Percentiles rank a stretch among this genome's conserved stretches.
phyloP scores from a whole-genome alignment of 2,113 vertebrate species.

The Hymenochirus boettgeri region DNA sequence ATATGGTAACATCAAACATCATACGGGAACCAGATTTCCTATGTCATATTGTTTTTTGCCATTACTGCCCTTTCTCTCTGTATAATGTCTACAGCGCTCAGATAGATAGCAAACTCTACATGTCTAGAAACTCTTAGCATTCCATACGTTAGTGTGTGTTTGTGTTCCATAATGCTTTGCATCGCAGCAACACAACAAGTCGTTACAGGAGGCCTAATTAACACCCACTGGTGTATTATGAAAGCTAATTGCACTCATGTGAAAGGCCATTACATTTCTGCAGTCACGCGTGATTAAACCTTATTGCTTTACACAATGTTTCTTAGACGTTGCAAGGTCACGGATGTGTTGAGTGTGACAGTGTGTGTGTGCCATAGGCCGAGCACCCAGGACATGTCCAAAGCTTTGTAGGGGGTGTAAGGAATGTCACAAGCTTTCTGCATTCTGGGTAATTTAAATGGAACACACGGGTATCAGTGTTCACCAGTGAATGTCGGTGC shows the following conservation, averaged over 20 bases:
- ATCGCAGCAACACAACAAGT: background rate
- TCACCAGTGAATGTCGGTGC: too few relatives aligned
- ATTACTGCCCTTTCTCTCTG: too few relatives aligned
- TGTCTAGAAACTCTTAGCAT: too few relatives aligned
- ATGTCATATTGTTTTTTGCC: too few relatives aligned
- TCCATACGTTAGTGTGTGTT: too few relatives aligned
- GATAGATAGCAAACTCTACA: too few relatives aligned
- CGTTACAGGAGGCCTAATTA: background rate
- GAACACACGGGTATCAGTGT: too few relatives aligned
- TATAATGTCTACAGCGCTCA: too few relatives aligned
- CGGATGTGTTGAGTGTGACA: background rate
- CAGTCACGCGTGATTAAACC: background rate
- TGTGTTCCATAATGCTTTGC: background rate
- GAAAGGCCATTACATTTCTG: background rate
- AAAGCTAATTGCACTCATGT: background rate
- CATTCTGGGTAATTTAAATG: too few relatives aligned
- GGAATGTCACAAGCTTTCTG: background rate
- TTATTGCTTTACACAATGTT: slow-evolving; percentile 8
- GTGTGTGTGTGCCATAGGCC: background rate
- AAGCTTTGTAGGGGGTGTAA: background rate
- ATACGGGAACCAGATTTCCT: too few relatives aligned
- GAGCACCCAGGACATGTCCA: background rate
- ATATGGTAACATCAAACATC: too few relatives aligned
- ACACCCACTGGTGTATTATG: slow-evolving; percentile 9
- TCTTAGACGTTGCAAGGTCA: background rate